phyloP scores from a whole-genome alignment of 2,113 vertebrate species.

The Potamarius usumacintae region DNA sequence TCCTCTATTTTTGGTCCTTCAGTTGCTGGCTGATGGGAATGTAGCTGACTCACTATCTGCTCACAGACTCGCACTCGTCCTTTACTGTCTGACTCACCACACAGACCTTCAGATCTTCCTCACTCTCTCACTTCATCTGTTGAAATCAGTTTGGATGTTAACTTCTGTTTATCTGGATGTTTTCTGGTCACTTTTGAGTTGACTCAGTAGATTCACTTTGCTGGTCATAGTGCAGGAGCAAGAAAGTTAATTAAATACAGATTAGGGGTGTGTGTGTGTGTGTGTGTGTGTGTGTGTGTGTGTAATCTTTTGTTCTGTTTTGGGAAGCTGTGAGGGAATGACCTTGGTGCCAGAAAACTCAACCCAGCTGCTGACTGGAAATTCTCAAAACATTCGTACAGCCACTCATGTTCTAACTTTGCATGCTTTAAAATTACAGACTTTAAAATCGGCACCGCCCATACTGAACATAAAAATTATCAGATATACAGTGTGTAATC shows the following conservation, averaged over 20 bases:
- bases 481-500: not conserved
- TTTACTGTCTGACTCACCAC: not conserved
- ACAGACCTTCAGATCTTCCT: not conserved
- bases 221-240: not conserved
- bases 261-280: not conserved
- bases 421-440: not conserved
- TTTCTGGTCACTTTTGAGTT: not conserved
- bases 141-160: not conserved
- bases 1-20: not conserved
- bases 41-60: constrained; percentile 18
- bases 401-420: not conserved
- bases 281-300: constrained; percentile 8
- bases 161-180: not conserved
- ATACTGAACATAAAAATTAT: not conserved
- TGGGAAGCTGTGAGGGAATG: not conserved
- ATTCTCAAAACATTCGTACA: not conserved
- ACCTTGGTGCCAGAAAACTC: constrained; percentile 7
- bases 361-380: not conserved
- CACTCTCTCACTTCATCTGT: not conserved
- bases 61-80: not conserved
- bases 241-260: not conserved
- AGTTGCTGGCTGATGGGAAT: not conserved
- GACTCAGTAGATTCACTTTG: not conserved
- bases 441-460: not conserved
- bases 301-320: not conserved